Base-by-base conservation (phyloP, 2,888 invertebrate species). In the Tipula vernalis region DNA sequence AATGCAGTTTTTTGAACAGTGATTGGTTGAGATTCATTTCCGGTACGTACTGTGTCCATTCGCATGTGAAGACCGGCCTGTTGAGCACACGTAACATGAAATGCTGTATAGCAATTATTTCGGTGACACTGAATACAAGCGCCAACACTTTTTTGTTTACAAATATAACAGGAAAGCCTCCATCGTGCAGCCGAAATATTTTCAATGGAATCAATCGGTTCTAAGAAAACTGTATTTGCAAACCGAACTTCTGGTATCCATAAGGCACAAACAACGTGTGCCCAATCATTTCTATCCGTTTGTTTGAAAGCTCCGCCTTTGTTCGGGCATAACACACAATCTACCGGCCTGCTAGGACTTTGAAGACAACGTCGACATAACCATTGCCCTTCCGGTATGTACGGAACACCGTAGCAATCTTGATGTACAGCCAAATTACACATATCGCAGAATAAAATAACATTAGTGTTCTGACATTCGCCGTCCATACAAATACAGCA, bases 241-340 rank as follows among this genome's bases (percentile, higher is more conserved):
- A 99, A 99, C 88, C 98, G 94, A 85, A 97, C 99, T 94, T 99
- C 99, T 1, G 99, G 99, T 89, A 99, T 98, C 99, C 99, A 99
- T 0, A 99, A 93, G 0, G 99, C 99, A 91, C 99, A 99, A 0
- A 99, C 98, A 2, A 99, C 99, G 91, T 99, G 99, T 0, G 98
- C 99, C 99, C 99, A 99, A 0, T 96, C 95, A n/a, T 91, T 90
- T 89, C 97, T 95, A 91, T 98, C 98, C 0, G 99, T 98, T 92
- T 99, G 99, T 91, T 99, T 99, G 91, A 99, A 99, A 41, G 99
- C 99, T 87, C 99, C 99, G 86, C 98, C 98, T 89, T 97, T 96
- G 90, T 99, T 99, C 0, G 99, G 99, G 91, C 99, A 99, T 0
- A 99, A 93, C n/a, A 97, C 97, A 92, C 99, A 99, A 90, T 98